A percentile compares a stretch with the other conserved stretches of the same genome.
Evolutionary conservation across 2,888 invertebrate species (phyloP).

Genomic region (Heliconius ethilla): DNA sequence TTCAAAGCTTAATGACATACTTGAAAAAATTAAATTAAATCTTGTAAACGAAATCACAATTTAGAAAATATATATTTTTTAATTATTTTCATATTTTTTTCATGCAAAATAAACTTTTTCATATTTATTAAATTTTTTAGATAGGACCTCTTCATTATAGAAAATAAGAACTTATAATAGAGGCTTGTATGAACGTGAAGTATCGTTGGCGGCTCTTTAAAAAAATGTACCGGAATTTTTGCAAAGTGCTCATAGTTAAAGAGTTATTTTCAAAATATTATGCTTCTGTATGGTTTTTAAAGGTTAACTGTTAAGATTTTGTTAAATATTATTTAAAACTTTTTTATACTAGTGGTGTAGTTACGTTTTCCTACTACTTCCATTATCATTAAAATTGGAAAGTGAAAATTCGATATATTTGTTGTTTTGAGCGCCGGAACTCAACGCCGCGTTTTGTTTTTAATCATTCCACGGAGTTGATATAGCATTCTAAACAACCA

Average conservation of each 20-base stretch:
- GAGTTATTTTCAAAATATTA: background rate
- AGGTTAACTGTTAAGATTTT: background rate
- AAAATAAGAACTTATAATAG: background rate
- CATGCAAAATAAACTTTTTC: background rate
- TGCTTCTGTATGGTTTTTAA: background rate
- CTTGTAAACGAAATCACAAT: background rate
- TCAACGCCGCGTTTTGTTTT: background rate
- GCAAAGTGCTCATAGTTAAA: background rate
- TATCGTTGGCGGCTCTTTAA: constrained; percentile 19
- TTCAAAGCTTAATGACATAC: background rate
- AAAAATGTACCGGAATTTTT: constrained; percentile 1
- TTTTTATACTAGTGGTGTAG: too few relatives aligned
- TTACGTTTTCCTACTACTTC: too few relatives aligned
- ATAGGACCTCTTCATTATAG: constrained; percentile 15
- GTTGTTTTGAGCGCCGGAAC: background rate
- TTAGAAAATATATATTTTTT: background rate
- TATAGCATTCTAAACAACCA: background rate
- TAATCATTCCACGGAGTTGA: too few relatives aligned
- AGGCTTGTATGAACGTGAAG: constrained; percentile 6
- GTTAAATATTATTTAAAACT: background rate
- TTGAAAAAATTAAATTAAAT: background rate
- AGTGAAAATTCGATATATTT: background rate
- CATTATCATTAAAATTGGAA: too few relatives aligned
- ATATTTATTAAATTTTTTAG: background rate
- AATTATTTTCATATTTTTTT: background rate